phyloP scores from a whole-genome alignment of 1,140 invertebrate species.

The Nasonia vitripennis region DNA sequence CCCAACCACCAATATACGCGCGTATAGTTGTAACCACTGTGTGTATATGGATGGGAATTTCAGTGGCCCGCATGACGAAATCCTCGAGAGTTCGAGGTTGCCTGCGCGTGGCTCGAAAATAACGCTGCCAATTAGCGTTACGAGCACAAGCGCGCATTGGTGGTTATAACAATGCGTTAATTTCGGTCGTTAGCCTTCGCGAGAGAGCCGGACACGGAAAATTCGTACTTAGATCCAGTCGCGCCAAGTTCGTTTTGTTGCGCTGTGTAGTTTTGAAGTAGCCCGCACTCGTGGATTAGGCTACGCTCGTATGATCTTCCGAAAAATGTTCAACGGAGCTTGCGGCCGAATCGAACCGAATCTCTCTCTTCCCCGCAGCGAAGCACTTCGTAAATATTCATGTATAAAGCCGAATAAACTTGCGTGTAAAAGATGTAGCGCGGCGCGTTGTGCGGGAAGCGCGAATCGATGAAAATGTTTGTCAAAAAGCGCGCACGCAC shows the following conservation, averaged over 20 bases:
- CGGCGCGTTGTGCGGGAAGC: background rate
- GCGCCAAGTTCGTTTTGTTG: too few relatives aligned
- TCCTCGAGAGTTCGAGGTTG: background rate
- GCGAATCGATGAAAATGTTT: background rate
- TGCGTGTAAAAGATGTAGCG: background rate
- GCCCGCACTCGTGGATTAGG: background rate
- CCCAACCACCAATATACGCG: too few relatives aligned
- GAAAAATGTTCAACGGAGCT: too few relatives aligned
- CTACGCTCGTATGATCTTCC: too few relatives aligned
- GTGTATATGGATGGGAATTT: background rate
- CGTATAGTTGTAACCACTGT: too few relatives aligned
- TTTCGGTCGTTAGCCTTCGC: background rate
- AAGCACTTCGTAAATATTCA: background rate
- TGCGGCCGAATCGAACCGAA: too few relatives aligned
- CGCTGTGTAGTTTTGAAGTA: background rate
- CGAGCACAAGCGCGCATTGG: too few relatives aligned
- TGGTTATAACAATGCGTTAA: conserved; percentile 32
- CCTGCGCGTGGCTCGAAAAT: background rate
- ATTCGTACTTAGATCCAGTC: background rate
- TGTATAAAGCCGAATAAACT: background rate
- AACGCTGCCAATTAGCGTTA: background rate
- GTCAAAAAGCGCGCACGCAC: background rate
- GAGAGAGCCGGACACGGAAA: background rate
- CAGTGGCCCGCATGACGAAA: background rate
- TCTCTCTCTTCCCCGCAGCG: background rate